Evolutionary conservation across 2,797 vertebrate species (phyloP), one percentile per base, ranked within the genome.

Genomic region (Gymnothorax javanicus): DNA sequence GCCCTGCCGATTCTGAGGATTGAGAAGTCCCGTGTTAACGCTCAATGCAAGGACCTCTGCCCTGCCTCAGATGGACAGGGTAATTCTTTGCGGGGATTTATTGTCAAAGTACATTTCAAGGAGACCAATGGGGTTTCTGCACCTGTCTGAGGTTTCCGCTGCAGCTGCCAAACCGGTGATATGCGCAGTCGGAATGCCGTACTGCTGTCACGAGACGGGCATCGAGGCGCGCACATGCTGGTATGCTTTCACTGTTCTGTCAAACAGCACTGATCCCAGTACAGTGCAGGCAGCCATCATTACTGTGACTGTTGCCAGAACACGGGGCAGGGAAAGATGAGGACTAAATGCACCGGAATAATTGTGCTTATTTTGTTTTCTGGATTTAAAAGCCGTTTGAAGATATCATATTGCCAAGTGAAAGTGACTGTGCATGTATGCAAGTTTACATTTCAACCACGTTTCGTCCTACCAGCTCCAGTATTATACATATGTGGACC

Each of bases 61-160:
- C 25, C 64, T 69, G 7, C 6, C 64, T 69, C 25, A 69, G n/a
- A 25, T 69, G 64, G 64, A 69, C n/a, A 69, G 64, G n/a, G 64
- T 25, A 69, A 69, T 69, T n/a, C 23, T 69, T 69, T 69, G 64
- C 7, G 25, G 9, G 64, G 64, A 69, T 69, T 69, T 69, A 69
- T 69, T 69, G 64, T 69, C 64, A 69, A 69, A 25, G 64, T 69
- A 69, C 64, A 69, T 69, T 69, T 25, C 64, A n/a, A 69, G 64
- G 64, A 69, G 64, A 25, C 64, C 64, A 69, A 69, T 69, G 64
- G 64, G 64, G 64, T 69, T 69, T 69, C 23, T 25, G n/a, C 64
- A 69, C 64, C 64, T 69, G 64, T 69, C 64, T n/a, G 7, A n/a
- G 64, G 23, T 69, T 69, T n/a, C 64, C 25, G 23, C 23, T 69